A percentile compares a stretch with the other conserved stretches of the same genome.
Conservation (phyloP, 2,888 invertebrate genomes). For the Plebejus argus region DNA sequence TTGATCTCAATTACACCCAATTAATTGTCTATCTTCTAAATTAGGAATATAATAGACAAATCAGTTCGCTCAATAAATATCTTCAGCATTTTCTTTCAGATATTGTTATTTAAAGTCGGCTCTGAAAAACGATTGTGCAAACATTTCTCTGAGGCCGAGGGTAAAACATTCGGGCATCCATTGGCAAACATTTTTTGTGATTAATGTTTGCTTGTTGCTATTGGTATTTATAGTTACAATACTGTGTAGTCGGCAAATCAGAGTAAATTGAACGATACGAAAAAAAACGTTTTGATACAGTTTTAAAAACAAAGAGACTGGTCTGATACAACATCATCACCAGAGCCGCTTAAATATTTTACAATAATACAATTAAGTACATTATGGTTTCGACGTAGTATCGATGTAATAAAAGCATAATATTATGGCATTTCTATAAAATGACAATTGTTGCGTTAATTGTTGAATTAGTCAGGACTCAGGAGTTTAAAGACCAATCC, state of each 20-base stretch:
- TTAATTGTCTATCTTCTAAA: slow-evolving; percentile 12
- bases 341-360: background rate
- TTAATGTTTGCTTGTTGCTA: slow-evolving; percentile 9
- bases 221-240: background rate
- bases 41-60: background rate
- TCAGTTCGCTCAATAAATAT: slow-evolving; percentile 1
- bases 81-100: background rate
- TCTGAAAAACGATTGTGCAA: slow-evolving; percentile 7
- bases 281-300: background rate
- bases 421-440: too few species aligned
- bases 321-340: background rate
- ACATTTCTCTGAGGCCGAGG: background rate
- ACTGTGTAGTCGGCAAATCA: background rate
- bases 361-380: too few species aligned
- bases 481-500: too few species aligned
- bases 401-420: too few species aligned
- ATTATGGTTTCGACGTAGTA: too few species aligned
- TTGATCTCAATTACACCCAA: slow-evolving; percentile 25
- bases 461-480: too few species aligned
- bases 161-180: background rate
- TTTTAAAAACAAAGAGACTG: background rate
- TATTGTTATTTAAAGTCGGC: background rate
- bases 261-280: background rate
- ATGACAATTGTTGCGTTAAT: too few species aligned
- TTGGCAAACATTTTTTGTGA: background rate